Percentiles rank a stretch among this genome's conserved stretches.
phyloP scores from a whole-genome alignment of 2,797 vertebrate genomes.

The Gymnothorax reevesii region DNA sequence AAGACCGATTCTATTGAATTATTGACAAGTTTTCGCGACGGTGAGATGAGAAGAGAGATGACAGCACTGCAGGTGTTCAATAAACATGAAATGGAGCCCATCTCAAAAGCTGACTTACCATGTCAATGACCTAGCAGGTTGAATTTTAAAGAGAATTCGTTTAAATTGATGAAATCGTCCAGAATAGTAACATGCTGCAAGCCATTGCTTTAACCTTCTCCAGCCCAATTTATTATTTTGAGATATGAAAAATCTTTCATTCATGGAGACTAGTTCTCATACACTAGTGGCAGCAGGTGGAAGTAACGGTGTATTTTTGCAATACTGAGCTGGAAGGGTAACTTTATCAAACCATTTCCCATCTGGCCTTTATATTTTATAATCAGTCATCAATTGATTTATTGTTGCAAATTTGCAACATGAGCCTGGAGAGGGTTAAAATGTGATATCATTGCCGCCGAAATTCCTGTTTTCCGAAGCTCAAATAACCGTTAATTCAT shows the following conservation, averaged over 20 bases:
- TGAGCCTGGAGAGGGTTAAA: conserved; percentile 31
- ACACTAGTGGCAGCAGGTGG: too few relatives aligned
- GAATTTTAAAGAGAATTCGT: conserved; percentile 77
- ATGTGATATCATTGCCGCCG: background rate
- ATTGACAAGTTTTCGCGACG: conserved; percentile 76
- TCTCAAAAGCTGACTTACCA: conserved; percentile 76
- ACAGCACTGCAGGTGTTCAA: conserved; percentile 66
- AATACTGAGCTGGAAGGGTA: too few relatives aligned
- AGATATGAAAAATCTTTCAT: too few relatives aligned
- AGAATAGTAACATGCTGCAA: conserved; percentile 24
- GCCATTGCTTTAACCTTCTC: too few relatives aligned
- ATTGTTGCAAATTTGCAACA: too few relatives aligned
- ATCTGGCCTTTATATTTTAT: too few relatives aligned
- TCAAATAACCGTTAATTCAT: background rate
- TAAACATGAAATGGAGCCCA: conserved; percentile 81
- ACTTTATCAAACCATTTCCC: too few relatives aligned
- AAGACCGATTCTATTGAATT: conserved; percentile 80
- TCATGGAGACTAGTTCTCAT: too few relatives aligned
- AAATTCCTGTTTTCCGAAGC: conserved; percentile 5
- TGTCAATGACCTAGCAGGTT: conserved; percentile 78
- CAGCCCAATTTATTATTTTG: too few relatives aligned
- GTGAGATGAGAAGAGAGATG: conserved; percentile 57
- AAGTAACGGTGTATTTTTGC: too few relatives aligned
- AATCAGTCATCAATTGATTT: too few relatives aligned
- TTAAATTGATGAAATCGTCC: conserved; percentile 72